These are phyloP conservation scores for Romanogobio albipinnatus DNA, from an alignment of 2,113 vertebrate genomes.

Conservation along the genomic window DNA sequence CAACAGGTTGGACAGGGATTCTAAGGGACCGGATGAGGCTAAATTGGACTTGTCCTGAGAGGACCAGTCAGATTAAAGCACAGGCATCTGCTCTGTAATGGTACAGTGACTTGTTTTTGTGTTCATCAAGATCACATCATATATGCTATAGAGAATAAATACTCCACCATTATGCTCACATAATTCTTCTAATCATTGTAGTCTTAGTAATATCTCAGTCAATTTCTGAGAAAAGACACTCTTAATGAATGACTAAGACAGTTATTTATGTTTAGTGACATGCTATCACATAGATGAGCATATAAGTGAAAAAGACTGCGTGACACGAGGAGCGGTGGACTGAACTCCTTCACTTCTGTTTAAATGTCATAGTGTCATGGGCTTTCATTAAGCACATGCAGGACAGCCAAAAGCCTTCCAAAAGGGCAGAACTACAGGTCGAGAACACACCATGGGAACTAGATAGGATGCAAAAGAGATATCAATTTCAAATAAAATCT, in stretches of 20 bases:
- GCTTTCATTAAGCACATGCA: slow-evolving; percentile 26
- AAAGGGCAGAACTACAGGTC: slow-evolving; percentile 40
- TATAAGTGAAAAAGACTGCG: not conserved
- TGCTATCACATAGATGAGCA: too few relatives aligned
- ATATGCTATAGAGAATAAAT: not conserved
- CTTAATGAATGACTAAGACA: too few relatives aligned
- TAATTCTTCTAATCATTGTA: not conserved
- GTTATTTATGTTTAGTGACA: too few relatives aligned
- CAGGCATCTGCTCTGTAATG: slow-evolving; percentile 43
- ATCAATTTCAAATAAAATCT: slow-evolving; percentile 1
- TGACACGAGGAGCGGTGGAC: not conserved
- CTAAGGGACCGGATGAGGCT: slow-evolving; percentile 46
- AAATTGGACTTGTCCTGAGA: slow-evolving; percentile 47
- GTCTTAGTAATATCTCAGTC: not conserved
- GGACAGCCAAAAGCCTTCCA: slow-evolving; percentile 21
- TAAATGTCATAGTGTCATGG: slow-evolving; percentile 53
- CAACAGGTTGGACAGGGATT: slow-evolving; percentile 39
- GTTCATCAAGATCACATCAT: not conserved
- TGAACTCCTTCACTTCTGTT: slow-evolving; percentile 25
- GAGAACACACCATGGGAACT: slow-evolving; percentile 40
- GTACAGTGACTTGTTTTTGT: slow-evolving; percentile 28
- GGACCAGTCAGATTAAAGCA: slow-evolving; percentile 47
- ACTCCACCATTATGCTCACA: not conserved
- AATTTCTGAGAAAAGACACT: not conserved
- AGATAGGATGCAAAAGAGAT: not conserved